Conservation (phyloP, 2,797 vertebrate species). For the Podarcis siculus region DNA sequence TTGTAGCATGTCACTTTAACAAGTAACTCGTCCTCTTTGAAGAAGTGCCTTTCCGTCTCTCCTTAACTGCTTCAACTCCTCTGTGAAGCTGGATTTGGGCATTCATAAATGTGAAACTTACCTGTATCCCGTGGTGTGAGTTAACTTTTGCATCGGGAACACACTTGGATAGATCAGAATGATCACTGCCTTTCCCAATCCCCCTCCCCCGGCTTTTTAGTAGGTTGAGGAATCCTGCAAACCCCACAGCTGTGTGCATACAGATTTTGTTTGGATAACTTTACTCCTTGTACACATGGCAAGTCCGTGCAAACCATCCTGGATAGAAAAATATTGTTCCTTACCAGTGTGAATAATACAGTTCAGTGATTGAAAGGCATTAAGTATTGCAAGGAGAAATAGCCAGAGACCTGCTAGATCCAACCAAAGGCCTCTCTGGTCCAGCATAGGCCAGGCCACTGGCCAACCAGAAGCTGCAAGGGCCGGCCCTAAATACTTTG, state of each 20-base stretch:
- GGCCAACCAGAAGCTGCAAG: not conserved
- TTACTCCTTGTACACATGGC: not conserved
- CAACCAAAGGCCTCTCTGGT: not conserved
- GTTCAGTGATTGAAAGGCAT: not conserved
- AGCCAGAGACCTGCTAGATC: not conserved
- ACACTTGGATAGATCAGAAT: not conserved
- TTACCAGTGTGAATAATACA: not conserved
- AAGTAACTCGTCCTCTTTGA: not conserved
- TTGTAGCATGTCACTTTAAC: not conserved
- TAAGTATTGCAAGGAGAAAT: not conserved
- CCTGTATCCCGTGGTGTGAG: not conserved
- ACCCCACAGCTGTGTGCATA: not conserved
- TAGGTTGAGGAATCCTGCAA: not conserved
- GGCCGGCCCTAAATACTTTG: no score
- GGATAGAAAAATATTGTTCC: no score
- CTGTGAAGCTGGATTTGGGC: not conserved
- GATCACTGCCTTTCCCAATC: no score
- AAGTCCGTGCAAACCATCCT: not conserved
- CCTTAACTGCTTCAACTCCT: not conserved
- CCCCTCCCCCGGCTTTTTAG: no score
- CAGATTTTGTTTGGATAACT: not conserved
- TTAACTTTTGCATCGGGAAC: not conserved
- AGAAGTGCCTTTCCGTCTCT: not conserved
- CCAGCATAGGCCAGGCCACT: not conserved
- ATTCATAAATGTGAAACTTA: not conserved